These are phyloP conservation scores for Syngnathus rostellatus DNA, from an alignment of 2,797 vertebrate genomes.

Conservation along the genomic window DNA sequence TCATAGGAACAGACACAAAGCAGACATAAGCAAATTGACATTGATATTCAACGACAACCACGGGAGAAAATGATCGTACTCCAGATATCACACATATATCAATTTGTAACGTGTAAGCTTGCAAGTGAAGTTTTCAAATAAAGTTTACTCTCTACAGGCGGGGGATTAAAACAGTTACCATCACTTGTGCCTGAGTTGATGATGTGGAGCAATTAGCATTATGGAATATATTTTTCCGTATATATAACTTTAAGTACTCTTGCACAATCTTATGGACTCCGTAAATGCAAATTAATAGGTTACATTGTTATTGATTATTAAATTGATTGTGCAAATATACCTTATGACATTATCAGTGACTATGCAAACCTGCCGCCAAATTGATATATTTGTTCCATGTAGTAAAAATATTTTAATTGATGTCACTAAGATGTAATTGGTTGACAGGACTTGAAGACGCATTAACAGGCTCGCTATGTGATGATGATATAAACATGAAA, in stretches of 20 bases:
- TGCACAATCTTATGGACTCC: slow-evolving; percentile 13
- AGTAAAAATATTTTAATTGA: slow-evolving; percentile 10
- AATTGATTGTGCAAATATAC: neutral
- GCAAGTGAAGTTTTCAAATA: slow-evolving; percentile 18
- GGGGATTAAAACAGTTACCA: slow-evolving; percentile 51
- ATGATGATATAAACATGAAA: neutral
- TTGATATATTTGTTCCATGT: slow-evolving; percentile 7
- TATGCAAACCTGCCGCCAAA: slow-evolving; percentile 50
- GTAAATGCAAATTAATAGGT: neutral
- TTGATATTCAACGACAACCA: slow-evolving; percentile 66
- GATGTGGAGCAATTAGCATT: slow-evolving; percentile 52
- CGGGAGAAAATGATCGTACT: slow-evolving; percentile 50
- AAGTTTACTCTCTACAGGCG: slow-evolving; percentile 36
- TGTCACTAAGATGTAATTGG: slow-evolving; percentile 17
- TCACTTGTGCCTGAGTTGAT: slow-evolving; percentile 74
- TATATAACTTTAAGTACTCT: slow-evolving; percentile 14
- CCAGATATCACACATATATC: slow-evolving; percentile 40
- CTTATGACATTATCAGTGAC: neutral
- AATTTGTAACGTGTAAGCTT: slow-evolving; percentile 33
- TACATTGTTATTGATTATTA: neutral
- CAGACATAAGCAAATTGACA: slow-evolving; percentile 77
- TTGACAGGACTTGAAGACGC: slow-evolving; percentile 60
- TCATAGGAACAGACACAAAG: slow-evolving; percentile 77
- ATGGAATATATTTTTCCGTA: neutral
- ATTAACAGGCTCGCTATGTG: slow-evolving; percentile 33